Conservation (phyloP, 2,888 invertebrate species). For the Labia minor region DNA sequence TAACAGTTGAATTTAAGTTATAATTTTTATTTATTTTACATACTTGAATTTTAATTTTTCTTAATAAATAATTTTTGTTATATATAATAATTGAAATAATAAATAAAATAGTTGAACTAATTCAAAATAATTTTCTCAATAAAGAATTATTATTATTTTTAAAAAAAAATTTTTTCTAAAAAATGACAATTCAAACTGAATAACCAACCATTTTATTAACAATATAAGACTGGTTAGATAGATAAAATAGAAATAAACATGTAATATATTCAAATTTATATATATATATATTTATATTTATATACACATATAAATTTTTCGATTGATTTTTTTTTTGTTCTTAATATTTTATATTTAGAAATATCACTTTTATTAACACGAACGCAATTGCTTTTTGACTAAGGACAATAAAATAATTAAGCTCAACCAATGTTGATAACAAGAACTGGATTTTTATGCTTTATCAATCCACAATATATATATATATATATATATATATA, state of each 20-base stretch:
- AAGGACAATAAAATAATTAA: not conserved
- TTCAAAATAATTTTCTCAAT: too few species aligned
- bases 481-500: not conserved
- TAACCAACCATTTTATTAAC: too few species aligned
- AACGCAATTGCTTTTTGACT: not conserved
- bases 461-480: not conserved
- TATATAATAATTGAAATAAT: too few species aligned
- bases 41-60: too few species aligned
- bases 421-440: constrained; percentile 4
- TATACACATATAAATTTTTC: not conserved
- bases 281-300: not conserved
- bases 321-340: not conserved
- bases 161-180: too few species aligned
- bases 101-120: too few species aligned
- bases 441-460: not conserved
- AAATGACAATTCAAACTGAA: too few species aligned
- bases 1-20: too few species aligned
- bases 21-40: too few species aligned
- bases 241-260: not conserved
- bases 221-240: too few species aligned
- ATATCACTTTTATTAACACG: constrained; percentile 4
- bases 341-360: constrained; percentile 15
- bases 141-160: too few species aligned
- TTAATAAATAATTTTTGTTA: too few species aligned
- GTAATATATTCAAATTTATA: constrained; percentile 14